Evolutionary conservation across 2,797 vertebrate species (phyloP).

Genomic region (Myiotriccus ornatus): DNA sequence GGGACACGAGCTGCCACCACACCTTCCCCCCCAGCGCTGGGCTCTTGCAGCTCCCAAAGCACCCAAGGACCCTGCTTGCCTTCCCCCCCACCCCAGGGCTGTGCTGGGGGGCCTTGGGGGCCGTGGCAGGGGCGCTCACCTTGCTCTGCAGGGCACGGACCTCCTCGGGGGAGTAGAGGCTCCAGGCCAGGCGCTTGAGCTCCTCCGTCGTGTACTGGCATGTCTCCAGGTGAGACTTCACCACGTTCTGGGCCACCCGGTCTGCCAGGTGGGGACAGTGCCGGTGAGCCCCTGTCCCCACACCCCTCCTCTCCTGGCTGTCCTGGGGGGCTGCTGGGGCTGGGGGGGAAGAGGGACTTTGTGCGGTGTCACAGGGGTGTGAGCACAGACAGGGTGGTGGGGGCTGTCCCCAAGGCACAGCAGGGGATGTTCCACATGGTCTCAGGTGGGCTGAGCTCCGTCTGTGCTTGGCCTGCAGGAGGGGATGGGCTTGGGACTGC

Average conservation of each 20-base stretch:
- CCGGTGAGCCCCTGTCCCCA: background rate
- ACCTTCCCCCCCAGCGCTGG: rapidly evolving
- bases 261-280: constrained; percentile 64
- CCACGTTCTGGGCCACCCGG: constrained; percentile 85
- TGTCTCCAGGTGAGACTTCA: constrained; percentile 90
- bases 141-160: constrained; percentile 84
- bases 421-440: rapidly evolving
- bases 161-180: constrained; percentile 84
- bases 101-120: rapidly evolving
- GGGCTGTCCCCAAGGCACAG: background rate
- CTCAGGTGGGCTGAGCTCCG: background rate
- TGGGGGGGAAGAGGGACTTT: background rate
- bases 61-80: background rate
- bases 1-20: background rate
- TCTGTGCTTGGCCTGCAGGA: background rate
- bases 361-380: rapidly evolving
- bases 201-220: constrained; percentile 89
- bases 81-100: background rate
- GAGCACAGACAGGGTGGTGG: background rate
- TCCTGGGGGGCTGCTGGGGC: background rate
- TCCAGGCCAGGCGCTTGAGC: constrained; percentile 86
- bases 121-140: constrained; percentile 53
- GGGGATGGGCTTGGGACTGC: background rate
- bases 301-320: rapidly evolving
- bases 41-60: background rate